A percentile compares a stretch with the other conserved stretches of the same genome.
phyloP scores from a whole-genome alignment of 2,113 vertebrate species.

The Epinephelus lanceolatus region DNA sequence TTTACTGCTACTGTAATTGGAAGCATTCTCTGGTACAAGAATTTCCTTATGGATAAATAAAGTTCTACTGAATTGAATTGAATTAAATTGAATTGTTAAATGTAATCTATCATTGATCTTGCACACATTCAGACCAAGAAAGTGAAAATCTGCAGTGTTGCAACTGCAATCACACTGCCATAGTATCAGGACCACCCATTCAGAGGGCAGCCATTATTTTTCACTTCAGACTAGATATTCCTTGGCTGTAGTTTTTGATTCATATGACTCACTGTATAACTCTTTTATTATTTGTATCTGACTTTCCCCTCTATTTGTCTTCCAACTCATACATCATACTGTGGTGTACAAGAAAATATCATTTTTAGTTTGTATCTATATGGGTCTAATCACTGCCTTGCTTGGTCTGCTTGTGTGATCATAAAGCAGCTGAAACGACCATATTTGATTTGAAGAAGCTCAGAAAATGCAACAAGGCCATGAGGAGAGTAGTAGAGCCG shows the following conservation, averaged over 20 bases:
- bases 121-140: neutral
- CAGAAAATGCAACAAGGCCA: conserved; percentile 42
- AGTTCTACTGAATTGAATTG: too few species aligned
- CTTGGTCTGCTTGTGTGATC: conserved; percentile 20
- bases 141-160: neutral
- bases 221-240: neutral
- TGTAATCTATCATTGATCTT: neutral
- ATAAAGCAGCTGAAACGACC: conserved; percentile 37
- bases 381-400: neutral
- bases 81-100: neutral
- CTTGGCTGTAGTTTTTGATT: neutral
- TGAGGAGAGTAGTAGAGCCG: conserved; percentile 37
- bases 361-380: conserved; percentile 10
- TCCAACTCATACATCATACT: neutral
- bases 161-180: too few species aligned
- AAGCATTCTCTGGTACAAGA: too few species aligned
- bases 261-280: neutral
- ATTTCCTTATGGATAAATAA: too few species aligned
- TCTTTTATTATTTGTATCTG: neutral
- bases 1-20: too few species aligned
- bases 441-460: conserved; percentile 67
- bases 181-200: neutral
- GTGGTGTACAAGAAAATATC: conserved; percentile 7
- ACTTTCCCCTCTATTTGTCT: neutral
- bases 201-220: neutral